These are phyloP conservation scores for Isichthys henryi DNA, from an alignment of 2,113 vertebrate genomes.

Conservation along the genomic window DNA sequence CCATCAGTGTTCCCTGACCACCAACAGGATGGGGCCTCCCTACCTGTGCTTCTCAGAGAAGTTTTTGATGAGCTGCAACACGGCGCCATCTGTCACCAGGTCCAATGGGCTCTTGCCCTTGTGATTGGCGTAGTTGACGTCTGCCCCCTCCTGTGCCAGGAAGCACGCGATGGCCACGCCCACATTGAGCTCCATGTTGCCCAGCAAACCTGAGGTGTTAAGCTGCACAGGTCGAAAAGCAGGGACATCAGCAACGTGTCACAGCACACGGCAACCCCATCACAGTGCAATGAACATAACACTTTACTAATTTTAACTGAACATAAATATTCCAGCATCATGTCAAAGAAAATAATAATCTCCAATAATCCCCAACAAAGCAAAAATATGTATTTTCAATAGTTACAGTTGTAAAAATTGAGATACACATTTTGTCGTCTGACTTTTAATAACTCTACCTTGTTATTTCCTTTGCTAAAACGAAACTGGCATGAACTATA, in stretches of 20 bases:
- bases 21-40: not conserved
- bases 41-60: slow-evolving; percentile 92
- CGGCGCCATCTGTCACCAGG: slow-evolving; percentile 67
- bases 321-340: not conserved
- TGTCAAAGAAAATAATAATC: not conserved
- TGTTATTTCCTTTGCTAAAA: not conserved
- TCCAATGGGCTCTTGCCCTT: slow-evolving; percentile 86
- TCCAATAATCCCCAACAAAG: not conserved
- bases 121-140: slow-evolving; percentile 87
- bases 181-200: slow-evolving; percentile 71
- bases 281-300: not conserved
- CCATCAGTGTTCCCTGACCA: not conserved
- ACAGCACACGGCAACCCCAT: not conserved
- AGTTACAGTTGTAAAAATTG: not conserved
- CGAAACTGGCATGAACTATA: not conserved
- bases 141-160: slow-evolving; percentile 84
- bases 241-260: not conserved
- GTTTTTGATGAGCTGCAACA: slow-evolving; percentile 76
- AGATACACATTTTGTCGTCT: not conserved
- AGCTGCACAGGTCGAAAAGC: slow-evolving; percentile 55
- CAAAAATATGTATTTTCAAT: not conserved
- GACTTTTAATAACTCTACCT: not conserved
- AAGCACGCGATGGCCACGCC: slow-evolving; percentile 83
- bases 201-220: slow-evolving; percentile 75
- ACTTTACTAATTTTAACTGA: not conserved